phyloP scores from a whole-genome alignment of 2,797 vertebrate genomes.

The Falco cherrug region DNA sequence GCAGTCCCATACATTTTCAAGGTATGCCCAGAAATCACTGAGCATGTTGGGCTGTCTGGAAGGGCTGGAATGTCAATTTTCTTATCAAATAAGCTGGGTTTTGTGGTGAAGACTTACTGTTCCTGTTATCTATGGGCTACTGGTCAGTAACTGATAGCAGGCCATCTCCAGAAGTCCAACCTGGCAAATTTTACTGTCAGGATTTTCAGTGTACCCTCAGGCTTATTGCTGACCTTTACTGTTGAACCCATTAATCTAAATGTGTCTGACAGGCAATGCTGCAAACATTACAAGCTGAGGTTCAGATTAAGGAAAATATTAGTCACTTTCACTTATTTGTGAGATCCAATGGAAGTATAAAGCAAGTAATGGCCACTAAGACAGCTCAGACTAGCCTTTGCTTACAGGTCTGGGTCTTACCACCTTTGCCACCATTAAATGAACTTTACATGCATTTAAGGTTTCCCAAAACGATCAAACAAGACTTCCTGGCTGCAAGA shows the following conservation, averaged over 20 bases:
- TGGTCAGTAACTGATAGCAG: slow-evolving; percentile 39
- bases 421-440: not conserved
- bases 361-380: slow-evolving; percentile 16
- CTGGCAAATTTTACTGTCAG: slow-evolving; percentile 47
- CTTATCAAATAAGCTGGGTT: slow-evolving; percentile 9
- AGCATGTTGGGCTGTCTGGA: not conserved
- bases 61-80: not conserved
- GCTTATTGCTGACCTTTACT: slow-evolving; percentile 53
- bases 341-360: not conserved
- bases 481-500: not conserved
- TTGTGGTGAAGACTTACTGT: slow-evolving; percentile 29
- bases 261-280: not conserved
- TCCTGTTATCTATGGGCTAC: slow-evolving; percentile 20
- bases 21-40: not conserved
- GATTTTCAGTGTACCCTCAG: slow-evolving; percentile 15
- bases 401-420: not conserved
- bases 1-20: not conserved
- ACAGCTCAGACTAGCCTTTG: not conserved
- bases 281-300: slow-evolving; percentile 17
- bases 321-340: slow-evolving; percentile 52
- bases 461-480: not conserved
- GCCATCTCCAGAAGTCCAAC: slow-evolving; percentile 1
- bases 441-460: not conserved
- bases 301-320: slow-evolving; percentile 53
- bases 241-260: slow-evolving; percentile 56